Percentiles rank a stretch among this genome's conserved stretches.
These are phyloP conservation scores for Molothrus ater DNA, from an alignment of 2,797 vertebrate species.

Conservation along the genomic window DNA sequence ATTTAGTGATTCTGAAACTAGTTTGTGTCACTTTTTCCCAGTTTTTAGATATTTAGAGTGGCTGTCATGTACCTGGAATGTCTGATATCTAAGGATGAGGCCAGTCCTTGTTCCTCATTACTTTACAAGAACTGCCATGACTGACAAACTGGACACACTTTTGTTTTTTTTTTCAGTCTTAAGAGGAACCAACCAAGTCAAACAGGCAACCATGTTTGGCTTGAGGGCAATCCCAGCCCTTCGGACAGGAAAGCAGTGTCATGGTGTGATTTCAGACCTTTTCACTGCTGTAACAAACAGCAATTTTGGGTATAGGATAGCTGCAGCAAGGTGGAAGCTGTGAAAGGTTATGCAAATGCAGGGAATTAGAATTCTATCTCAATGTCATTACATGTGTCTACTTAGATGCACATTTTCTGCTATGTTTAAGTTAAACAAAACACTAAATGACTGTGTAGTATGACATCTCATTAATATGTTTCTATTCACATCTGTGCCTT, in stretches of 20 bases:
- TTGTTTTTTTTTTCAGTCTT: background rate
- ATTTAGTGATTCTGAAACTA: background rate
- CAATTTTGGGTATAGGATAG: conserved; percentile 57
- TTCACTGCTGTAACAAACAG: background rate
- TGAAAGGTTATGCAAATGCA: conserved; percentile 77
- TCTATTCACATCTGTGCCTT: conserved; percentile 87
- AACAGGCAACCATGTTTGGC: background rate
- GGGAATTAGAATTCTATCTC: conserved; percentile 78
- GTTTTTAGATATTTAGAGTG: background rate
- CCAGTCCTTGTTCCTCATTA: background rate
- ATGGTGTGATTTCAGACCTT: background rate
- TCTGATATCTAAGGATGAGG: background rate
- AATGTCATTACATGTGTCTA: conserved; percentile 79
- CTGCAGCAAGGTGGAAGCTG: conserved; percentile 74
- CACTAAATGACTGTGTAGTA: conserved; percentile 83
- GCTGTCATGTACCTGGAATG: background rate
- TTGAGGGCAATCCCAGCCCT: background rate
- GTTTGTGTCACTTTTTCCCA: fast-evolving
- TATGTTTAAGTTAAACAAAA: conserved; percentile 88
- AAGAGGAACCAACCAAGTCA: background rate
- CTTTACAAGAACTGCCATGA: background rate
- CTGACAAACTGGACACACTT: background rate
- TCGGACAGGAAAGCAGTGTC: background rate
- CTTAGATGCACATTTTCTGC: conserved; percentile 82
- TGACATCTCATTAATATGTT: conserved; percentile 87